A percentile compares a stretch with the other conserved stretches of the same genome.
Evolutionary conservation across 2,797 vertebrate genomes (phyloP).

Genomic region (Poeciliopsis infans): DNA sequence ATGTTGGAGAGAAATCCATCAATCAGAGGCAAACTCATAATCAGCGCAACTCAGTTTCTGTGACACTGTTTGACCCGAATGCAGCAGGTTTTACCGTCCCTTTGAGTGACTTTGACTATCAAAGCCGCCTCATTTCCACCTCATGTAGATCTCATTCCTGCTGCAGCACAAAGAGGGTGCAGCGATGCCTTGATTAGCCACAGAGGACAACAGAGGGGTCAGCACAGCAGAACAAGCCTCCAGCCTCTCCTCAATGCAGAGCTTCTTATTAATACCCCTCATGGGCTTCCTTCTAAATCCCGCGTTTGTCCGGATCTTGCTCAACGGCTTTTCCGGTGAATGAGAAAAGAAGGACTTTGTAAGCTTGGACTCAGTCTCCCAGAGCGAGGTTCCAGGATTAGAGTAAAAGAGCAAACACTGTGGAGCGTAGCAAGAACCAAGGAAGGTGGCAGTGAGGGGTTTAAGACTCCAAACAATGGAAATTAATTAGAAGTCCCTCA

Average conservation of each 20-base stretch:
- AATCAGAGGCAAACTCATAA: slow-evolving; percentile 17
- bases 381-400: slow-evolving; percentile 74
- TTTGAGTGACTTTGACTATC: slow-evolving; percentile 48
- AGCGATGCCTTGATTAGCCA: slow-evolving; percentile 74
- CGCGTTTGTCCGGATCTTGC: slow-evolving; percentile 71
- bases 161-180: slow-evolving; percentile 68
- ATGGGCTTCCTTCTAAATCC: slow-evolving; percentile 70
- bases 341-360: slow-evolving; percentile 61
- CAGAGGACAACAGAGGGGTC: slow-evolving; percentile 74
- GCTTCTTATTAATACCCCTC: slow-evolving; percentile 63
- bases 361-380: slow-evolving; percentile 60
- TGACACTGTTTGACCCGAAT: slow-evolving; percentile 1
- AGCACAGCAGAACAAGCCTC: slow-evolving; percentile 73
- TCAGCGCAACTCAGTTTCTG: slow-evolving; percentile 8
- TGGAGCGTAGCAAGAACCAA: slow-evolving; percentile 50
- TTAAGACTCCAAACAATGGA: slow-evolving; percentile 70
- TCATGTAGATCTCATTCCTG: slow-evolving; percentile 57
- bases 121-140: slow-evolving; percentile 55
- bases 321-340: slow-evolving; percentile 55
- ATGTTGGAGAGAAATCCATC: slow-evolving; percentile 35
- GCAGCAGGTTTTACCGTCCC: slow-evolving; percentile 40
- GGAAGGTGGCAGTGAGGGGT: slow-evolving; percentile 48
- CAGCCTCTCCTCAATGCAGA: slow-evolving; percentile 54
- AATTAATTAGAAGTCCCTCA: slow-evolving; percentile 71
- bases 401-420: slow-evolving; percentile 61